These are phyloP conservation scores for Helicoverpa armigera DNA, from an alignment of 1,140 invertebrate species.

Conservation along the genomic window DNA sequence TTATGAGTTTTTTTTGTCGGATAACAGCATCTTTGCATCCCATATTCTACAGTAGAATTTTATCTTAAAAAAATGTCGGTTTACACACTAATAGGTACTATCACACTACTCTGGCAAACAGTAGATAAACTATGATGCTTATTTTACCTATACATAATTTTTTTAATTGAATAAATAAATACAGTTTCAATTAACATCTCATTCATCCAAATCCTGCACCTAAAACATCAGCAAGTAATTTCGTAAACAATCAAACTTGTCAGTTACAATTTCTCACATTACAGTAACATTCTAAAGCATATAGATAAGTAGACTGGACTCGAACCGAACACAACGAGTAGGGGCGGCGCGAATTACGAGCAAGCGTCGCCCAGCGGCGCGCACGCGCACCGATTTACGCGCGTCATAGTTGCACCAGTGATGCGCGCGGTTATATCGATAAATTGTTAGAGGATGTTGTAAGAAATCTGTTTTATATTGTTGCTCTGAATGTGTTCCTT, in stretches of 20 bases:
- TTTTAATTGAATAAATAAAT: no score
- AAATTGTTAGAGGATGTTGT: not conserved
- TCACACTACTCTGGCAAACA: no score
- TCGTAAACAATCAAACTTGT: constrained; percentile 33
- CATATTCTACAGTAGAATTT: not conserved
- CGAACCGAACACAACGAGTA: constrained; percentile 46
- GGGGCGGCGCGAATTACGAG: constrained; percentile 78
- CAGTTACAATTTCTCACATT: constrained; percentile 8
- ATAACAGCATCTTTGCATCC: not conserved
- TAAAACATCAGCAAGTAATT: not conserved
- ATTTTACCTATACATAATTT: no score
- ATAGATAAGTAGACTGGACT: constrained; percentile 44
- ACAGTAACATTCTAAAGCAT: constrained; percentile 10
- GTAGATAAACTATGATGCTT: no score
- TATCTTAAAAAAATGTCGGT: no score
- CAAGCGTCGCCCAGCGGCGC: constrained; percentile 74
- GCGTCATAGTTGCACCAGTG: constrained; percentile 69
- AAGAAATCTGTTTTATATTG: not conserved
- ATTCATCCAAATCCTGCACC: no score
- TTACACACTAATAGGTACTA: no score
- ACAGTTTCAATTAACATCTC: no score
- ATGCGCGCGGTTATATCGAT: constrained; percentile 54
- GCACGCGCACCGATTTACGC: constrained; percentile 84
- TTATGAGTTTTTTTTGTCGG: no score
- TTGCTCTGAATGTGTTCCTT: not conserved